Percentiles rank a stretch among this genome's conserved stretches.
These are phyloP conservation scores for Sicus ferrugineus DNA, from an alignment of 2,888 invertebrate genomes.

Conservation along the genomic window DNA sequence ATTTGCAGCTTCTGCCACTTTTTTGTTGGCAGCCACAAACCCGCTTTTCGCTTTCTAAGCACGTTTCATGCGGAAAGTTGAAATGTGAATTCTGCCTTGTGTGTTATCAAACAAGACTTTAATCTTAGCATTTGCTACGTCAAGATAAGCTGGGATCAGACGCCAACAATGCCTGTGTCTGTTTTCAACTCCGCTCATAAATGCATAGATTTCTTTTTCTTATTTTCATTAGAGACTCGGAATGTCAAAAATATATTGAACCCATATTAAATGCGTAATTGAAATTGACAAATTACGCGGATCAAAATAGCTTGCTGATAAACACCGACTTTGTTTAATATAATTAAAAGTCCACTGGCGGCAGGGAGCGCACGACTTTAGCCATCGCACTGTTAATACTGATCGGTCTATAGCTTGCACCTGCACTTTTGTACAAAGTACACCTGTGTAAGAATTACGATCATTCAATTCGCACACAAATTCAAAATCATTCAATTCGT, in stretches of 20 bases:
- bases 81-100: background rate
- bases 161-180: no score
- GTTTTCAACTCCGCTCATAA: no score
- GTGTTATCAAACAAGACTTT: slow-evolving; percentile 1
- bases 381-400: no score
- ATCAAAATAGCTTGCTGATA: slow-evolving; percentile 29
- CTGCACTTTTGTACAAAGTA: no score
- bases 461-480: no score
- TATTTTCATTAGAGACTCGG: slow-evolving; percentile 40
- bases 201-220: slow-evolving; percentile 31
- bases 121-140: no score
- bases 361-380: no score
- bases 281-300: slow-evolving; percentile 55
- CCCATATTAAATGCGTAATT: slow-evolving; percentile 59
- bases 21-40: background rate
- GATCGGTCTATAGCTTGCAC: no score
- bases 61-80: background rate
- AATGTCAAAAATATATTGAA: slow-evolving; percentile 56
- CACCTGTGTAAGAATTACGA: no score
- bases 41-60: background rate
- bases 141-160: no score
- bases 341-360: background rate
- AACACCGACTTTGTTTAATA: background rate
- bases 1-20: slow-evolving; percentile 24
- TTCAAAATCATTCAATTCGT: no score